Percentiles rank a stretch among this genome's conserved stretches.
Conservation (phyloP, 2,113 vertebrate genomes). For the Gadus macrocephalus region DNA sequence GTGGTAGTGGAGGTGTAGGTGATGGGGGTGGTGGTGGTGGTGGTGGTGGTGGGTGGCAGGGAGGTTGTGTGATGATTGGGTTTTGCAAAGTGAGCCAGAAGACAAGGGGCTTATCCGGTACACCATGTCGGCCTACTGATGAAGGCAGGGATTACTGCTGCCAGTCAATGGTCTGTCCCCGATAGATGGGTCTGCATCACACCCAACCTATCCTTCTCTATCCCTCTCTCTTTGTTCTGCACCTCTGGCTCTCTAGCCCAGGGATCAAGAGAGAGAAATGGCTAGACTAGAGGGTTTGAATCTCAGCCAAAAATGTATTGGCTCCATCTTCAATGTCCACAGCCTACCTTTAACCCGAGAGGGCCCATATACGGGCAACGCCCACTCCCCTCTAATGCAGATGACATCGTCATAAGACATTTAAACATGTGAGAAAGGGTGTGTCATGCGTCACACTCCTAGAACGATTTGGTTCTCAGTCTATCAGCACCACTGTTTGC, state of each 20-base stretch:
- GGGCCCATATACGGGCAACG: not conserved
- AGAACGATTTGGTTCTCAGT: too few species aligned
- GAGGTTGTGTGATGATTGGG: not conserved
- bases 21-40: not conserved
- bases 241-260: too few species aligned
- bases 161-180: constrained; percentile 9
- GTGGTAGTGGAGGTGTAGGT: not conserved
- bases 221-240: too few species aligned
- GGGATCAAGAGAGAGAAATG: too few species aligned
- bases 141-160: constrained; percentile 44
- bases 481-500: too few species aligned
- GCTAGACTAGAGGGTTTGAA: too few species aligned
- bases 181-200: not conserved
- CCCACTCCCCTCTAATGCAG: constrained; percentile 1
- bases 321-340: too few species aligned
- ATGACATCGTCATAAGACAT: too few species aligned
- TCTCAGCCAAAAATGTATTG: too few species aligned
- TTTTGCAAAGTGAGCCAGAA: constrained; percentile 25
- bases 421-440: too few species aligned
- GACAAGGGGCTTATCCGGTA: constrained; percentile 38
- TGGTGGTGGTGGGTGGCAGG: not conserved
- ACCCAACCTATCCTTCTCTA: not conserved
- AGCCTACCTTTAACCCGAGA: too few species aligned
- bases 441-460: too few species aligned
- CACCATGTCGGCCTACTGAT: constrained; percentile 35